Conservation (phyloP, 1,140 invertebrate genomes). For the Cherax destructor region DNA sequence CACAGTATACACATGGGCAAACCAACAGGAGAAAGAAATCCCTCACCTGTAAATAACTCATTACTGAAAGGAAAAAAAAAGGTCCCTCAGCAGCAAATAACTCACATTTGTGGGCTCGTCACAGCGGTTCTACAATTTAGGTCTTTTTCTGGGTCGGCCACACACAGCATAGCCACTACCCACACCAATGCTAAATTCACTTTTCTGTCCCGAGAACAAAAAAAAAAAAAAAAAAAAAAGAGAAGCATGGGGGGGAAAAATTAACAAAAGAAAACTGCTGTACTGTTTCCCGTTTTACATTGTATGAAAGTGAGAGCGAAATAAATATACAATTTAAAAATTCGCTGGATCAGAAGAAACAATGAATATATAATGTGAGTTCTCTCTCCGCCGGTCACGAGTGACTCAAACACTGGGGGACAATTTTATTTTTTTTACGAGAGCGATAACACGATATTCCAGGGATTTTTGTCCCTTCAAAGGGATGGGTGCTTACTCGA, state of each 20-base stretch:
- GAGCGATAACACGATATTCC: background rate
- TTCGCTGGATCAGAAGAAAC: slow-evolving; percentile 41
- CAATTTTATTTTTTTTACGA: background rate
- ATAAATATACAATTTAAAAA: slow-evolving; percentile 33
- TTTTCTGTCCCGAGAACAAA: background rate
- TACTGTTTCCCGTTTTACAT: slow-evolving; percentile 1
- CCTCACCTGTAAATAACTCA: no score
- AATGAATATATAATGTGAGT: slow-evolving; percentile 31
- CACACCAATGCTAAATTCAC: slow-evolving; percentile 3
- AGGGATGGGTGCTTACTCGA: no score
- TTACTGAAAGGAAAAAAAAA: no score
- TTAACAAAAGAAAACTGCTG: background rate
- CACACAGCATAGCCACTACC: background rate
- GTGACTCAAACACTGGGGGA: background rate
- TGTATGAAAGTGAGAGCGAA: slow-evolving; percentile 15
- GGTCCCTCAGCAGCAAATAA: background rate
- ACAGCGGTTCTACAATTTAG: background rate
- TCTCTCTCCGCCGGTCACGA: background rate
- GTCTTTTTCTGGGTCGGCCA: background rate
- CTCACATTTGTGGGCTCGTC: background rate
- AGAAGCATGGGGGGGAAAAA: background rate
- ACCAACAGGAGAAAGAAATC: background rate
- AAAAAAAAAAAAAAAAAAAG: background rate
- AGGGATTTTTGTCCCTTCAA: background rate
- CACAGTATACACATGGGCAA: background rate